Conservation (phyloP, 2,888 invertebrate species). For the Eupithecia subumbrata region DNA sequence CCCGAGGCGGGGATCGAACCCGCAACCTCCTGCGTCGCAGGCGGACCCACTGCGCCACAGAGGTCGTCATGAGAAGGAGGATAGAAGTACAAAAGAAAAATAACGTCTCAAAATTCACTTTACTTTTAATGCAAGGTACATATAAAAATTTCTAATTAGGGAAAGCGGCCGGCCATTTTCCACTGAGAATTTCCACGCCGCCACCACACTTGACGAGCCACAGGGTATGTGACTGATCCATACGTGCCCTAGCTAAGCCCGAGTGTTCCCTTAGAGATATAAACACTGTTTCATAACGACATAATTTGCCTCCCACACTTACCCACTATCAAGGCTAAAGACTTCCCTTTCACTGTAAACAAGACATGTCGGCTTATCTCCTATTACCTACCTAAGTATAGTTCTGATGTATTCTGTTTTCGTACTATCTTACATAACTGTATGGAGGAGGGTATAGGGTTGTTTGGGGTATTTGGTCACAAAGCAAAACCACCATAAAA, state of each 20-base stretch:
- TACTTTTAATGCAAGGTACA: too few species aligned
- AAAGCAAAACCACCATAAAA: background rate
- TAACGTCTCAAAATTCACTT: too few species aligned
- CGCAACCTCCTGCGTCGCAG: too few species aligned
- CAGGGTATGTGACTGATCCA: background rate
- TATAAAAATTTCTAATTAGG: background rate
- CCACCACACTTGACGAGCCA: background rate
- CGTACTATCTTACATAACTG: background rate
- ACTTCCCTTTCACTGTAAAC: conserved; percentile 74
- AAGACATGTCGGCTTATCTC: conserved; percentile 74
- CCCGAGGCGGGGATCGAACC: too few species aligned
- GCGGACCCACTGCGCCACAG: too few species aligned
- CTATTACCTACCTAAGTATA: conserved; percentile 11
- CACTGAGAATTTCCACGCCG: background rate
- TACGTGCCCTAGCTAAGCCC: conserved; percentile 17
- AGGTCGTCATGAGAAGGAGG: too few species aligned
- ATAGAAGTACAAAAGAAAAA: too few species aligned
- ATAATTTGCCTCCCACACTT: conserved; percentile 56
- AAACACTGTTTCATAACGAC: conserved; percentile 65
- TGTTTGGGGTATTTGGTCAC: background rate
- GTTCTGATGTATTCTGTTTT: conserved; percentile 9
- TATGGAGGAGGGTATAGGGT: background rate
- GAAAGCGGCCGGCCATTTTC: background rate
- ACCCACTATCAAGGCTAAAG: conserved; percentile 66
- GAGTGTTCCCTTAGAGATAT: conserved; percentile 49